Conservation (phyloP, 2,888 invertebrate species). For the Trachelus iudaicus region DNA sequence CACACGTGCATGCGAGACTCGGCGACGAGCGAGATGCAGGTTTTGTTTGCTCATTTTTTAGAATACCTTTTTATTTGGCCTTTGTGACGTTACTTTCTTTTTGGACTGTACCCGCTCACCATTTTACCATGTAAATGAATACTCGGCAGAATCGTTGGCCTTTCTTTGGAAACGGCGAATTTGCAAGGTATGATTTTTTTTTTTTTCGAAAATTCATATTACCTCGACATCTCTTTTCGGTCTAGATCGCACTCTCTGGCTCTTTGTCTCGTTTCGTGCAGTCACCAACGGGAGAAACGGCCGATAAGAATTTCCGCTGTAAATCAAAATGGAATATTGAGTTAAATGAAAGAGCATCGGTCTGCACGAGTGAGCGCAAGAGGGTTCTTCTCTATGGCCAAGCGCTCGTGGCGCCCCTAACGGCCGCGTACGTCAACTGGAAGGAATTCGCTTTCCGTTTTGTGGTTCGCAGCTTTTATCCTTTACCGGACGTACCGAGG, state of each 20-base stretch:
- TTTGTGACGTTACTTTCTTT: not conserved
- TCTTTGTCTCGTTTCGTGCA: not conserved
- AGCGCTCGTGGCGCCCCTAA: constrained; percentile 10
- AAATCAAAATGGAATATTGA: constrained; percentile 53
- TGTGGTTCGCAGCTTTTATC: constrained; percentile 18
- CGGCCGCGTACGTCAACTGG: constrained; percentile 27
- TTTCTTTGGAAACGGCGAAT: not conserved
- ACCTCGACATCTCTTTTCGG: not conserved
- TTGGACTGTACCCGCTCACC: not conserved
- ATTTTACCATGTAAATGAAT: not conserved
- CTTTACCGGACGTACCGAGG: not conserved
- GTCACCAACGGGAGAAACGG: constrained; percentile 24
- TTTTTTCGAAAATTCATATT: not conserved
- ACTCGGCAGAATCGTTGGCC: not conserved
- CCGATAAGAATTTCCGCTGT: constrained; percentile 46
- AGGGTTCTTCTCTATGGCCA: constrained; percentile 19
- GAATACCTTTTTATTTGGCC: not conserved
- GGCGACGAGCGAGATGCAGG: not conserved
- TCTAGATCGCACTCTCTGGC: not conserved
- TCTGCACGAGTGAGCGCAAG: constrained; percentile 41
- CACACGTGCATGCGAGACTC: constrained; percentile 1
- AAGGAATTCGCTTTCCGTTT: constrained; percentile 22
- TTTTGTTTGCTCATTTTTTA: not conserved
- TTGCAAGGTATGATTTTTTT: not conserved
- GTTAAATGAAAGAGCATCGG: constrained; percentile 51